Conservation (phyloP, 2,113 vertebrate species). For the Telmatochromis sp. region DNA sequence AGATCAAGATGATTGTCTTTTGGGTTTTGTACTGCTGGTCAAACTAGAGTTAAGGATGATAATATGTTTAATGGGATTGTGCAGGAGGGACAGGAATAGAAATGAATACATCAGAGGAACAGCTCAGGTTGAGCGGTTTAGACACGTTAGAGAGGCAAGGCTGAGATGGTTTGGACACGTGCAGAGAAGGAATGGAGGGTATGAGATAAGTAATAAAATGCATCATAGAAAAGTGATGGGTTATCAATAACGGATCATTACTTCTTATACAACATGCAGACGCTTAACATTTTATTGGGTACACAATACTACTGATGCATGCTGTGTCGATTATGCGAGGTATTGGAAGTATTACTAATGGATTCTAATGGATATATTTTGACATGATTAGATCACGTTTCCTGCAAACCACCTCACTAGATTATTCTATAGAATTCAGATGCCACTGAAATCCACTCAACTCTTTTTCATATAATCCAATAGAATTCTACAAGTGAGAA, state of each 20-base stretch:
- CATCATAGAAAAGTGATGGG: not conserved
- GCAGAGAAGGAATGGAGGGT: not conserved
- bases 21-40: not conserved
- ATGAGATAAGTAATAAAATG: not conserved
- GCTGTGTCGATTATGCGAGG: not conserved
- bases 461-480: not conserved
- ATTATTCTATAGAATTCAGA: not conserved
- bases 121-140: not conserved
- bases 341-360: not conserved
- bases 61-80: not conserved
- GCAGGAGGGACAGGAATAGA: not conserved
- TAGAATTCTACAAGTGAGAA: not conserved
- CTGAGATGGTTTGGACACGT: not conserved
- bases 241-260: not conserved
- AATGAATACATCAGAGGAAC: not conserved
- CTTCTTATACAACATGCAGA: not conserved
- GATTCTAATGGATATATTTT: not conserved
- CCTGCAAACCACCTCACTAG: not conserved
- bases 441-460: not conserved
- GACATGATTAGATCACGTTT: not conserved
- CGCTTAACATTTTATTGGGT: not conserved
- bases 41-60: not conserved
- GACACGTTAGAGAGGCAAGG: not conserved
- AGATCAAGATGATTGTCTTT: not conserved
- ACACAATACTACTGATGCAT: not conserved